Evolutionary conservation across 2,888 invertebrate species (phyloP).

Genomic region (Sthenelais limicola): DNA sequence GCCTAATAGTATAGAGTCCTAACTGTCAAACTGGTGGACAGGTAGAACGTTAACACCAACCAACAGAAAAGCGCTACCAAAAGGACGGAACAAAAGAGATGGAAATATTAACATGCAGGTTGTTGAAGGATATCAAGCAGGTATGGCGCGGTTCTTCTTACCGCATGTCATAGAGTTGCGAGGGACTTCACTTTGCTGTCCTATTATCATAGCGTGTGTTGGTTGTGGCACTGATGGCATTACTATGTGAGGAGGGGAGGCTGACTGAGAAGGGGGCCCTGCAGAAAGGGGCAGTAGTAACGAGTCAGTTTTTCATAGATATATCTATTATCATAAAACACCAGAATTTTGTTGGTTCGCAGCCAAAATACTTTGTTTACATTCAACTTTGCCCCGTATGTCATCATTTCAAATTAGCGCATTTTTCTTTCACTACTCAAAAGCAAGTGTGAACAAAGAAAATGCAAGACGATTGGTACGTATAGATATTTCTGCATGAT

Average conservation of each 20-base stretch:
- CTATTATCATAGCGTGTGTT: conserved; percentile 12
- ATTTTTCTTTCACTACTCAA: too few relatives aligned
- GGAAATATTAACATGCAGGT: conserved; percentile 30
- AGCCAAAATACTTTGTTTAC: too few relatives aligned
- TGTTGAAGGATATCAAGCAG: conserved; percentile 31
- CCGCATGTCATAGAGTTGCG: conserved; percentile 23
- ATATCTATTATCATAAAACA: too few relatives aligned
- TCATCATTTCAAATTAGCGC: too few relatives aligned
- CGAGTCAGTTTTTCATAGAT: conserved; percentile 28
- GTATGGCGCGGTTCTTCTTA: conserved; percentile 35
- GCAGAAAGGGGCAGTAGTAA: conserved; percentile 27
- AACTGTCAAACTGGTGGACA: conserved; percentile 31
- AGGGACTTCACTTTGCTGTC: background rate
- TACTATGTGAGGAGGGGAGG: conserved; percentile 31
- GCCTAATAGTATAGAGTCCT: conserved; percentile 31
- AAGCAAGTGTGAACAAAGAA: too few relatives aligned
- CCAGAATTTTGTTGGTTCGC: too few relatives aligned
- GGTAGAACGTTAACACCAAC: conserved; percentile 37
- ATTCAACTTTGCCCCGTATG: too few relatives aligned
- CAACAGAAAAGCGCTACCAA: conserved; percentile 40
- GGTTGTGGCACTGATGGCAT: conserved; percentile 2
- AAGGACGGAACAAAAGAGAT: conserved; percentile 25
- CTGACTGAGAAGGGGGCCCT: conserved; percentile 38
- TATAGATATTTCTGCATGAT: too few relatives aligned
- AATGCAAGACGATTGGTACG: too few relatives aligned